Evolutionary conservation across 2,113 vertebrate species (phyloP).

Genomic region (Chinchilla lanigera): DNA sequence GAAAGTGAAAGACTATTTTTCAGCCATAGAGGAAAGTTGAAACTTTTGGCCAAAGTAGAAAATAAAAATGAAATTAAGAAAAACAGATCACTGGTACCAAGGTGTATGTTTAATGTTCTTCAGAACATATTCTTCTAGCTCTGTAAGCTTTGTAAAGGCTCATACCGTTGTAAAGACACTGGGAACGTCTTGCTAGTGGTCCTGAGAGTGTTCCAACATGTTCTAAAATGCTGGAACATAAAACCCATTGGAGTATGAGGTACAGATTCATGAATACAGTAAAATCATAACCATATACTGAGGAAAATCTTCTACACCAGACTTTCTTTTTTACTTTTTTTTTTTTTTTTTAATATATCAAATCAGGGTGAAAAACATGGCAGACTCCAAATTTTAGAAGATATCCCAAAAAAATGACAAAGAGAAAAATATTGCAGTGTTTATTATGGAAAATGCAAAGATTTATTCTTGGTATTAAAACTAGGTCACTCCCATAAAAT

Average conservation of each 20-base stretch:
- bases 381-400: background rate
- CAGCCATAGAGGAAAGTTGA: background rate
- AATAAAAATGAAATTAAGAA: background rate
- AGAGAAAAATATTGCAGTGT: background rate
- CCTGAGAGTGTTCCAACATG: background rate
- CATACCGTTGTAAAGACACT: background rate
- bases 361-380: background rate
- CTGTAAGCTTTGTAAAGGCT: background rate
- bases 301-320: background rate
- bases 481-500: background rate
- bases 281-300: background rate
- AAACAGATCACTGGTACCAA: background rate
- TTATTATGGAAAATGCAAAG: background rate
- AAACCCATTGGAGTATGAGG: background rate
- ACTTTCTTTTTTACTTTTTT: background rate
- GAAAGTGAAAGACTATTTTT: background rate
- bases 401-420: background rate
- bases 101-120: slow-evolving; percentile 9
- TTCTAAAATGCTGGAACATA: background rate
- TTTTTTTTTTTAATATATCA: too few relatives aligned
- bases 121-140: background rate
- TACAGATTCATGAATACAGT: background rate
- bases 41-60: background rate
- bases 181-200: background rate
- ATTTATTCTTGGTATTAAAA: slow-evolving; percentile 13